phyloP scores from a whole-genome alignment of 2,888 invertebrate species.

The Lobophora halterata region DNA sequence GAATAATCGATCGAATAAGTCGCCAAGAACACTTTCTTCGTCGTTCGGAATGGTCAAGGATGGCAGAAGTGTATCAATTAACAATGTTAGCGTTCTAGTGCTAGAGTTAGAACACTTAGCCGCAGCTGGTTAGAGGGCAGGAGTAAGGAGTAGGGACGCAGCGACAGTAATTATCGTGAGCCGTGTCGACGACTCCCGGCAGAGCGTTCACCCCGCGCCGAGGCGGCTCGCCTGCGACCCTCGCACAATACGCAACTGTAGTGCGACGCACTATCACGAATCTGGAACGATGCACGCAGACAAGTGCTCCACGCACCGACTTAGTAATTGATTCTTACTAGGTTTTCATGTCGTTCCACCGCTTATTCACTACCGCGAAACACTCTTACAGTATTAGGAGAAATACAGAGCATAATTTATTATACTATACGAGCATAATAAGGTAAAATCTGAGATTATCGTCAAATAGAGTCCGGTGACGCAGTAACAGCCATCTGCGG shows the following conservation, averaged over 20 bases:
- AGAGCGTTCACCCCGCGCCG: constrained; percentile 71
- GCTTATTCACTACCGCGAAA: constrained; percentile 13
- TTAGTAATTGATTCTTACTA: constrained; percentile 41
- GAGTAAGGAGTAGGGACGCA: constrained; percentile 54
- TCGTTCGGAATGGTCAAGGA: constrained; percentile 20
- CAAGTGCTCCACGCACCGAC: constrained; percentile 35
- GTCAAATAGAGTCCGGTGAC: no score
- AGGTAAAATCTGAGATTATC: constrained; percentile 23
- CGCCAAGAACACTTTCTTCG: constrained; percentile 12
- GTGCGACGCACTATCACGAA: constrained; percentile 58
- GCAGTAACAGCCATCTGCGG: no score
- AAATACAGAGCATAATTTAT: no score
- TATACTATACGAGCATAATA: no score
- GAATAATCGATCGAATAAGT: not conserved
- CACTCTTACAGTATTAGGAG: constrained; percentile 19
- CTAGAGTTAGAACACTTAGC: constrained; percentile 34
- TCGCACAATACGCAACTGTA: constrained; percentile 69
- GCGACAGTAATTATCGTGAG: constrained; percentile 76
- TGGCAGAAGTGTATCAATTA: constrained; percentile 48
- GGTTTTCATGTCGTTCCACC: constrained; percentile 40
- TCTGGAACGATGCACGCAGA: constrained; percentile 48
- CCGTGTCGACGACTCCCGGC: constrained; percentile 74
- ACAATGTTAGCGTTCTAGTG: constrained; percentile 37
- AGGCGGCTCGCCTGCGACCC: constrained; percentile 40
- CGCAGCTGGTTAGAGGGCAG: constrained; percentile 43